Percentiles rank a stretch among this genome's conserved stretches.
Evolutionary conservation across 2,113 vertebrate genomes (phyloP).

Genomic region (Anthoscopus minutus): DNA sequence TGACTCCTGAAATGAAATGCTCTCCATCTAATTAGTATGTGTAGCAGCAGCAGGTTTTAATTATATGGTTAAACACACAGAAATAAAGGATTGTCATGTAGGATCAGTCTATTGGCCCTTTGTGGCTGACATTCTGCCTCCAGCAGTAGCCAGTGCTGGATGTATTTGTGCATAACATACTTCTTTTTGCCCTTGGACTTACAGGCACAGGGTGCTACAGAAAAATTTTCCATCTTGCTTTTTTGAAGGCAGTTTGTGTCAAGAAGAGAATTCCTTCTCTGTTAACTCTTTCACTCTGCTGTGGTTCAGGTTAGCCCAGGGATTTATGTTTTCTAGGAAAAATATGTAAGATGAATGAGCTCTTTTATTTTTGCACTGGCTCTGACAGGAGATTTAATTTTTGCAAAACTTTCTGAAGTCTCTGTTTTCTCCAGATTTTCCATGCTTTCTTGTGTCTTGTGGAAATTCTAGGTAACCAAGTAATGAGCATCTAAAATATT

Average conservation of each 20-base stretch:
- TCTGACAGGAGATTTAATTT: neutral
- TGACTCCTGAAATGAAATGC: neutral
- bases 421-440: neutral
- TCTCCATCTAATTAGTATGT: constrained; percentile 11
- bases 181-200: neutral
- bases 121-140: constrained; percentile 33
- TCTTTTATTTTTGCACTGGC: neutral
- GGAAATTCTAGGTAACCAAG: neutral
- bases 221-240: neutral
- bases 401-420: neutral
- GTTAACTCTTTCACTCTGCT: neutral
- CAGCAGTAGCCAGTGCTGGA: constrained; percentile 17
- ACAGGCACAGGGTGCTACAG: neutral
- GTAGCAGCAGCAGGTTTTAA: constrained; percentile 35
- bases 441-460: neutral
- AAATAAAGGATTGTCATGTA: neutral
- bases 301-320: neutral
- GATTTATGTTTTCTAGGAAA: neutral
- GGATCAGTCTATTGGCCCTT: neutral
- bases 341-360: neutral
- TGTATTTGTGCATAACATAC: neutral
- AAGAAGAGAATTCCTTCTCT: neutral
- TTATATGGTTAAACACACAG: constrained; percentile 53
- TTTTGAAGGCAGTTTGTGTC: neutral
- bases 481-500: neutral